Evolutionary conservation across 2,888 invertebrate species (phyloP), one percentile per base, ranked within the genome.

Genomic region (Polyommatus icarus): DNA sequence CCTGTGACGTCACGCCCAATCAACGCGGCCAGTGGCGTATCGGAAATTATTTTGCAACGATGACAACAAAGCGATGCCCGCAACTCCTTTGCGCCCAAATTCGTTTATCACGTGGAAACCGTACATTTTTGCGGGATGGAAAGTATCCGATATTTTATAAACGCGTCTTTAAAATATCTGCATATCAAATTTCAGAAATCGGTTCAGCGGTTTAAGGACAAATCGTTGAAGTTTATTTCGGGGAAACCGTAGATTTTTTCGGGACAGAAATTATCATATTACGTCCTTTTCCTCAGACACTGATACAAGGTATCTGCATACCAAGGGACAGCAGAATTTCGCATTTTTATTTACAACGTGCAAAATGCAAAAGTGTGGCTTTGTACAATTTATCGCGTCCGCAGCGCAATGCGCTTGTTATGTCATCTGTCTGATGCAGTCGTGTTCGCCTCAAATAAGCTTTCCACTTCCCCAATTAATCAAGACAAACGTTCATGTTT

Each of bases 1-100:
- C 86, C 86, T 82, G 87, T 89, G 89, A 89, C 90, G 87, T 87
- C 87, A 89, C 86, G 79, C 77, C 80, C 79, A 86, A 87, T 87
- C 86, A 86, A 88, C 86, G 84, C 83, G 82, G 81, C 75, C 71
- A 79, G 73, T 78, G 76, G 79, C 71, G 76, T 77, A 76, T 61
- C 79, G 76, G 71, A 78, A 80, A 78, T 79, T 78, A 54, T 54
- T 46, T 54, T 15, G 15, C 50, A 50, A 50, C 50, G 3, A 50
- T 3, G 24, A 24, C 24, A 24, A 24, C 24, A 24, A 24, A 1
- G 3, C 15, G 50, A 50, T 3, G 10, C 10, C 50, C 50, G 4
- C 50, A 50, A 50, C 50, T 50, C 15, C 50, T 4, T 50, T 50
- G 50, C 50, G 15, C 15, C 15, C 18, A 5, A 54, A 54, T 50